Conservation (phyloP, 2,797 vertebrate genomes). For the Syngnathus acus region DNA sequence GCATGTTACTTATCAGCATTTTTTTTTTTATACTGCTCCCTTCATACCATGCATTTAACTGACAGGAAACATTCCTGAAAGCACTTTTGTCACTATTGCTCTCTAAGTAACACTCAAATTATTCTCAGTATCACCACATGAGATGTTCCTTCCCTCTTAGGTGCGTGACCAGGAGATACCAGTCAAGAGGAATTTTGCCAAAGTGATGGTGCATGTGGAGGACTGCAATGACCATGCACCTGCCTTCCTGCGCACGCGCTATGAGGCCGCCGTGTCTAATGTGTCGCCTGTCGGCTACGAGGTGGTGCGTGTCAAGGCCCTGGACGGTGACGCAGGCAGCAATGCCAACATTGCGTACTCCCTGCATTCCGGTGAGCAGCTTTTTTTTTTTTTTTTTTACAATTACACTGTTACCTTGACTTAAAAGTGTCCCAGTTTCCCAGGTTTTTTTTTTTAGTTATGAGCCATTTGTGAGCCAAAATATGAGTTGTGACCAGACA, state of each 20-base stretch:
- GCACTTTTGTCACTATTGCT: neutral
- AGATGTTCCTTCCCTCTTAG: conserved; percentile 48
- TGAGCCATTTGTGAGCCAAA: too few relatives aligned
- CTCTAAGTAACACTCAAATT: neutral
- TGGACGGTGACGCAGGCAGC: conserved; percentile 82
- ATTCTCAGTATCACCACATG: neutral
- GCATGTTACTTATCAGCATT: too few relatives aligned
- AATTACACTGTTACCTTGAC: neutral
- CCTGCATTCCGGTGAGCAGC: conserved; percentile 79
- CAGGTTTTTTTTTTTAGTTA: neutral
- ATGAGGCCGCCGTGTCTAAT: conserved; percentile 74
- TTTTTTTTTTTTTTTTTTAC: neutral
- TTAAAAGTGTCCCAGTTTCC: too few relatives aligned
- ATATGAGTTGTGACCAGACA: too few relatives aligned
- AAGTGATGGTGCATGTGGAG: conserved; percentile 77
- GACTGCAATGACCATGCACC: conserved; percentile 87
- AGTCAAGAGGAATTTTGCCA: conserved; percentile 87
- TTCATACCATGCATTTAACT: neutral
- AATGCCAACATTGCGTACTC: conserved; percentile 84
- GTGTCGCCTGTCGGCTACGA: conserved; percentile 68
- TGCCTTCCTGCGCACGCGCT: conserved; percentile 76
- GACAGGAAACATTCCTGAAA: neutral
- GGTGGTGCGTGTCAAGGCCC: conserved; percentile 81
- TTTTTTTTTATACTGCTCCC: neutral
- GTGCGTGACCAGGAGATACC: conserved; percentile 94